Base-by-base conservation (phyloP, 2,113 vertebrate species). In the Tupaia tana region DNA sequence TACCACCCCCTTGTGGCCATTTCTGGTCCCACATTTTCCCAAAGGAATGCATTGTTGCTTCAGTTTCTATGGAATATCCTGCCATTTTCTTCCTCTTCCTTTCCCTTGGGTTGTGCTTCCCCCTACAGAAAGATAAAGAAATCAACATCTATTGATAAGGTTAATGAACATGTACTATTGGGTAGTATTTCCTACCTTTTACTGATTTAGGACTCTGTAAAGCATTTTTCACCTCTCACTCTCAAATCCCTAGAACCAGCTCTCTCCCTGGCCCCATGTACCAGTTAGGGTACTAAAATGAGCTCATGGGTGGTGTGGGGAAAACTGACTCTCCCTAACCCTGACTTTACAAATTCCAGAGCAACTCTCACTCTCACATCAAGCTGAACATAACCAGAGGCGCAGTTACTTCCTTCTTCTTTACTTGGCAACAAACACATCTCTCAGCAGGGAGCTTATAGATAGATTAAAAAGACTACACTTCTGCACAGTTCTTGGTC, bases 21-120 rank as follows among this genome's bases (percentile, higher is more conserved):
- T 24, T 95, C 20, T 29, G 16, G 56, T 3, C 16, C 75, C 16
- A 89, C 12, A 31, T 63, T 75, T 96, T 64, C 58, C 29, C 74
- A 31, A 92, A 93, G 73, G 24, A 80, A 73, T 5, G 4, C n/a
- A 43, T 4, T 24, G 2, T 79, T 74, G 59, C 18, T 29, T 19
- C 11, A 34, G 12, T 66, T 29, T 78, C 29, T 34, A 16, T 6
- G 58, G 74, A 59, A 56, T 29, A 83, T 2, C 7, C 7, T 73
- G 22, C 54, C 15, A 15, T 9, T 29, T 31, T 9, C n/a, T 74
- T 90, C 63, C 13, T 85, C 18, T 94, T 93, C 15, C 8, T 90
- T 96, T 95, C 64, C 3, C 29, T 91, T 69, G 78, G 20, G 54
- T 67, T 89, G 52, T 88, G 79, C 82, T 64, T 63, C 89, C 86